Base-by-base conservation (phyloP, 2,113 vertebrate species). In the Salminus brasiliensis region DNA sequence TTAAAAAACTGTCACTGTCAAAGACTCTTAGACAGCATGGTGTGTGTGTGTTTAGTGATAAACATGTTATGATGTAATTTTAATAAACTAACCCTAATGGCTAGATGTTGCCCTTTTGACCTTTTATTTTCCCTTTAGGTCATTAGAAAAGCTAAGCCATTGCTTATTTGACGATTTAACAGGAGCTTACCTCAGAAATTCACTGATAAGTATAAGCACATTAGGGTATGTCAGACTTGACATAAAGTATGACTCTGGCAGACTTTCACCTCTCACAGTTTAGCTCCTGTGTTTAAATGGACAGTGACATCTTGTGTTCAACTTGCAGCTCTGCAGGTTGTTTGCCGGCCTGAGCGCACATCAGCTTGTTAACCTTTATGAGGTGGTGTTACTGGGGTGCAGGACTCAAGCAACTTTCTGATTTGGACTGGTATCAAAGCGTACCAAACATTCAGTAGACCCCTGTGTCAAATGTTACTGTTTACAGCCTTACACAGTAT, bases 281-380 rank as follows among this genome's bases (percentile, higher is more conserved):
- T 9, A 21, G 32, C 30, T 0, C n/a, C 25, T 52, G 43, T 70
- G 57, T n/a, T 52, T 74, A 69, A 73, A 82, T 88, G 88, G 86
- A 89, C 65, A 87, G 86, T 85, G 84, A 75, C 91, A 88, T 88
- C 91, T 90, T 80, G 90, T 91, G 91, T 85, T 85, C 36, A 52
- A 65, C 1, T 62, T 16, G 60, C 4, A 34, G 43, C 85, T 87
- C 67, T 91, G 74, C 89, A 90, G 47, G 32, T 53, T 66, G 32
- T 67, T 27, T 66, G 45, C 47, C 52, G 10, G 13, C 29, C 53
- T 15, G 12, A 47, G 65, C 11, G 30, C 67, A 27, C 25, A 15
- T 29, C 8, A 45, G 2, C 13, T 21, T 39, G 2, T 71, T 29
- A n/a, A n/a, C 41, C 36, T 45, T 21, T n/a, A 36, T 45, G 10